A percentile compares a stretch with the other conserved stretches of the same genome.
phyloP scores from a whole-genome alignment of 2,888 invertebrate genomes.

The Chloroclystis v-ata region DNA sequence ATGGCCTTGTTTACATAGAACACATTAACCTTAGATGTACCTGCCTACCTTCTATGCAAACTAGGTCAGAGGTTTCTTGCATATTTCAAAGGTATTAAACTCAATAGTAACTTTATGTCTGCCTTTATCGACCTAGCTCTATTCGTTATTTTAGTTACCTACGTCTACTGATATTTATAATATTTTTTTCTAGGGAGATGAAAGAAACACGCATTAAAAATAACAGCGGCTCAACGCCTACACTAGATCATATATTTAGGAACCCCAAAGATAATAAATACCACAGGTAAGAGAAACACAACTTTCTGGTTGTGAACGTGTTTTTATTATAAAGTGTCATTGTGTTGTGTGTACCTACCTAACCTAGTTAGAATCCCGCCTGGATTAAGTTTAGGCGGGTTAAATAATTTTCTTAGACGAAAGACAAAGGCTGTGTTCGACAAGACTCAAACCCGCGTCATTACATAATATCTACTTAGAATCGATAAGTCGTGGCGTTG shows the following conservation, averaged over 20 bases:
- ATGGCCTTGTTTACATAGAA: not conserved
- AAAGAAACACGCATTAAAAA: conserved; percentile 65
- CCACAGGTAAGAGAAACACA: conserved; percentile 38
- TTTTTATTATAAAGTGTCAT: too few relatives aligned
- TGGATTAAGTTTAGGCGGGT: too few relatives aligned
- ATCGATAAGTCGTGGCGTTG: too few relatives aligned
- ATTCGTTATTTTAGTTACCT: too few relatives aligned
- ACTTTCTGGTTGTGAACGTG: not conserved
- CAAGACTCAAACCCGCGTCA: too few relatives aligned
- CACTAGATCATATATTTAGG: conserved; percentile 35
- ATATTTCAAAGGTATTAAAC: not conserved
- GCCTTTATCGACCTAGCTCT: too few relatives aligned
- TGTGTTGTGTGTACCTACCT: too few relatives aligned
- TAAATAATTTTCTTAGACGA: too few relatives aligned
- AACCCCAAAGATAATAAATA: conserved; percentile 43
- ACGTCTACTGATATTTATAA: too few relatives aligned
- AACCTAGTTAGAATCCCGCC: too few relatives aligned
- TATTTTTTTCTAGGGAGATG: conserved; percentile 53
- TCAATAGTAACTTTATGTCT: conserved; percentile 11
- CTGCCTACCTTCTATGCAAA: not conserved
- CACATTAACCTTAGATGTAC: not conserved
- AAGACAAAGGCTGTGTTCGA: too few relatives aligned
- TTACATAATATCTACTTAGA: too few relatives aligned
- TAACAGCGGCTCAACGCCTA: conserved; percentile 40
- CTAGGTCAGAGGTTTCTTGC: not conserved